Percentiles rank a stretch among this genome's conserved stretches.
Evolutionary conservation across 2,888 invertebrate species (phyloP).

Genomic region (Dryococelus australis): DNA sequence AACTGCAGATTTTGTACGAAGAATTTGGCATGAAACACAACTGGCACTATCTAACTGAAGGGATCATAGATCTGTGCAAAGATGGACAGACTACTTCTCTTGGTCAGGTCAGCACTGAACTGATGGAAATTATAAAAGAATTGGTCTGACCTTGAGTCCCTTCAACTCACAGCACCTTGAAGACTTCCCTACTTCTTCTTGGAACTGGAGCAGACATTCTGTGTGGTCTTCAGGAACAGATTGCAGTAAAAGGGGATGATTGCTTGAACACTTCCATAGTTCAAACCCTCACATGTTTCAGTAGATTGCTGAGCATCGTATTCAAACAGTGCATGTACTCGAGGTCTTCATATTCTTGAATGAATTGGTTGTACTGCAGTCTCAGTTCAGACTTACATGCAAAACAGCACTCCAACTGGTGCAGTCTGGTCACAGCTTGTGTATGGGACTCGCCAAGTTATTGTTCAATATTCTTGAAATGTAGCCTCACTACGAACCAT

Average conservation of each 20-base stretch:
- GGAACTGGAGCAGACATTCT: background rate
- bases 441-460: background rate
- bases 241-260: background rate
- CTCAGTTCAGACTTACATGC: background rate
- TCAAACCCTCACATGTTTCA: background rate
- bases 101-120: no score
- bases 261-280: slow-evolving; percentile 12
- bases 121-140: no score
- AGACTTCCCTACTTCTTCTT: background rate
- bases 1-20: background rate
- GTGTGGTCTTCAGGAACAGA: background rate
- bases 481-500: background rate
- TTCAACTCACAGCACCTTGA: background rate
- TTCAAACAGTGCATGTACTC: background rate
- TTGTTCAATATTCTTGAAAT: background rate
- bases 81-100: background rate
- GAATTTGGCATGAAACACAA: background rate
- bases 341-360: background rate
- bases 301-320: background rate
- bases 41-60: background rate
- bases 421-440: background rate
- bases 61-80: background rate
- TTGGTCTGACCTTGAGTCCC: no score
- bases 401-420: background rate
- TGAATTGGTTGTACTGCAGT: background rate